Evolutionary conservation across 92 coral and sea anemone genomes (phyloP), one percentile per base, ranked within the genome.

Genomic region (Galaxea fascicularis): DNA sequence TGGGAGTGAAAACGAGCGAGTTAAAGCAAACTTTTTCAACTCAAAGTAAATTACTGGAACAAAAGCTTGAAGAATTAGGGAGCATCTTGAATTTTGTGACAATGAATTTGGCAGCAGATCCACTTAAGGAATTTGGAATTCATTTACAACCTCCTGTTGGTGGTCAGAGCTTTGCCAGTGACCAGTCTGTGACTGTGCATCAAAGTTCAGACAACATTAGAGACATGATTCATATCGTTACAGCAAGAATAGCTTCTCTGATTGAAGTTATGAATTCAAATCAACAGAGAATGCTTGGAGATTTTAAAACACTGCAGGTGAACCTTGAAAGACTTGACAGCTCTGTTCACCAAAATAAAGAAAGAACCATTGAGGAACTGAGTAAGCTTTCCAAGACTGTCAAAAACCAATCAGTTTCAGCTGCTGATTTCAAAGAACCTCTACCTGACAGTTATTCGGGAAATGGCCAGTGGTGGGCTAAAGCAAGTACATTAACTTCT

Each of bases 11-110:
- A 45, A 64, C 73, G 57, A 73, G 44, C 56, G 87, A 91, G 44
- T 75, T 91, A 22, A 68, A 75, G 52, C 89, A 88, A 26, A 66
- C 80, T 20, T 53, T 91, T 15, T 77, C 82, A 60, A 76, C 84
- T 21, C 95, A 89, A 53, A 82, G 88, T 41, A 54, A 92, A 45
- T 80, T 77, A 31, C 65, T 94, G 45, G 88, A 85, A 70, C 74
- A 88, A 68, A 89, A 74, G 67, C 82, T 94, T 60, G 58, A 75
- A 20, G 93, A 94, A 73, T 77, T 94, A 45, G 88, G 80, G 62
- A 88, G 87, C 26, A 64, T 91, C 53, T 78, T 94, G 28, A 91
- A 92, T 52, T 71, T 87, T 56, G 82, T 88, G 65, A 82, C 89
- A 58, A 81, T 94, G 74, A 93, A 83, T 65, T 64, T 62, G 17